phyloP scores from a whole-genome alignment of 2,797 vertebrate species.

The Enteromius thamalakanensis region DNA sequence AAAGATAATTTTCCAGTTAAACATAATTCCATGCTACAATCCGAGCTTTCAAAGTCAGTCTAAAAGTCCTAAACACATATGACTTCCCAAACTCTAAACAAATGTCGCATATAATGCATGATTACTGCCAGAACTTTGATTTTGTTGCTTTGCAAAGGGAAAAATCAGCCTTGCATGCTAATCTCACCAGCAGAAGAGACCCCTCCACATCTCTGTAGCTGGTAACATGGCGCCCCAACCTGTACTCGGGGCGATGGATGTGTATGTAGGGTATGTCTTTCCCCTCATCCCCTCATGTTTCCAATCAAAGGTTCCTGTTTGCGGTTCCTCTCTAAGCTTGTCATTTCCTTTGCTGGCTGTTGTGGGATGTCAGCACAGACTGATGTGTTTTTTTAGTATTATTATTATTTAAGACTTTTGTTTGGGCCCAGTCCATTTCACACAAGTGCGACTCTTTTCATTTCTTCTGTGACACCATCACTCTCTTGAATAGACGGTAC shows the following conservation, averaged over 20 bases:
- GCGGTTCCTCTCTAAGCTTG: conserved; percentile 70
- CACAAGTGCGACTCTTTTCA: conserved; percentile 47
- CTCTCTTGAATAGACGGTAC: neutral
- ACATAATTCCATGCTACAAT: conserved; percentile 30
- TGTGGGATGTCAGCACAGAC: conserved; percentile 69
- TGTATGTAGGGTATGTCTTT: conserved; percentile 31
- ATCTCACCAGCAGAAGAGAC: conserved; percentile 48
- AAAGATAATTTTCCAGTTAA: conserved; percentile 34
- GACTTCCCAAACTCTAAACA: conserved; percentile 5
- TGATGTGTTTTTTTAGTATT: conserved; percentile 57
- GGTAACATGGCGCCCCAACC: conserved; percentile 15
- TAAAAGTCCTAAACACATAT: conserved; percentile 5
- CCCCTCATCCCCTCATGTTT: conserved; percentile 74
- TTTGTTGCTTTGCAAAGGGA: conserved; percentile 45
- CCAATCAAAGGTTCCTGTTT: conserved; percentile 78
- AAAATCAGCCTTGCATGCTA: conserved; percentile 54
- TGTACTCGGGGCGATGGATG: conserved; percentile 16
- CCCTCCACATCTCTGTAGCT: neutral
- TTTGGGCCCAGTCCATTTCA: conserved; percentile 67
- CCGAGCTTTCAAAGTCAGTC: conserved; percentile 45
- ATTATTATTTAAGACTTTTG: conserved; percentile 56
- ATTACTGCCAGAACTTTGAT: conserved; percentile 39
- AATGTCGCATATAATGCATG: conserved; percentile 33
- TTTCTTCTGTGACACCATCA: conserved; percentile 18
- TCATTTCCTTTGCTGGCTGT: conserved; percentile 68